Conservation (phyloP, 2,113 vertebrate species). For the Gyps fulvus region DNA sequence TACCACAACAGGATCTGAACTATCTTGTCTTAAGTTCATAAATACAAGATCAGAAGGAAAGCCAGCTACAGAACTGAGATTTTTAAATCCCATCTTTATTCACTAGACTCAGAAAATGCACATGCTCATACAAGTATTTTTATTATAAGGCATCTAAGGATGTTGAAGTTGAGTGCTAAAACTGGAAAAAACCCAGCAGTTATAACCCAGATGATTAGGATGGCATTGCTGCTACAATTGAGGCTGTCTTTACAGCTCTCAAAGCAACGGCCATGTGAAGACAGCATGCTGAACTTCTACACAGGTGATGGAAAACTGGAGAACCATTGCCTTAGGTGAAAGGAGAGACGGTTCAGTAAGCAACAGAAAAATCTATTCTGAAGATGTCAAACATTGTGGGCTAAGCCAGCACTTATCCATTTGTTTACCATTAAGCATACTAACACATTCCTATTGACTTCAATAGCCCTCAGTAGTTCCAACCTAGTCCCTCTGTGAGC, state of each 20-base stretch:
- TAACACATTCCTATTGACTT: not conserved
- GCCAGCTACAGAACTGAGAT: not conserved
- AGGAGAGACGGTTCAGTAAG: not conserved
- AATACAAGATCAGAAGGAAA: not conserved
- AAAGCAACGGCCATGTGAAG: not conserved
- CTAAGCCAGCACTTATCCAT: not conserved
- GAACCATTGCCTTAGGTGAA: not conserved
- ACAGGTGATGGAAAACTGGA: not conserved
- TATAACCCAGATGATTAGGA: not conserved
- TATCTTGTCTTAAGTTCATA: not conserved
- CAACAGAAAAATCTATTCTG: not conserved
- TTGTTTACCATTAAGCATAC: not conserved
- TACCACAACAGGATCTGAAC: not conserved
- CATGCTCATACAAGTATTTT: not conserved
- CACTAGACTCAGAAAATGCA: not conserved
- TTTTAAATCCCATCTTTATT: not conserved
- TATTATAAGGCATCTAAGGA: not conserved
- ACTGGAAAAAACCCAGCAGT: not conserved
- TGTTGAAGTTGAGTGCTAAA: not conserved
- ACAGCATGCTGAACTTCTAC: not conserved
- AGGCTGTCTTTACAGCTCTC: not conserved
- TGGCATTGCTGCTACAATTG: not conserved
- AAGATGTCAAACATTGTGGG: not conserved
- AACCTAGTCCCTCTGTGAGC: not conserved
- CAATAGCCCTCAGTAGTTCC: not conserved